These are phyloP conservation scores for Hydropotes inermis DNA, from an alignment of 2,113 vertebrate genomes.

Conservation along the genomic window DNA sequence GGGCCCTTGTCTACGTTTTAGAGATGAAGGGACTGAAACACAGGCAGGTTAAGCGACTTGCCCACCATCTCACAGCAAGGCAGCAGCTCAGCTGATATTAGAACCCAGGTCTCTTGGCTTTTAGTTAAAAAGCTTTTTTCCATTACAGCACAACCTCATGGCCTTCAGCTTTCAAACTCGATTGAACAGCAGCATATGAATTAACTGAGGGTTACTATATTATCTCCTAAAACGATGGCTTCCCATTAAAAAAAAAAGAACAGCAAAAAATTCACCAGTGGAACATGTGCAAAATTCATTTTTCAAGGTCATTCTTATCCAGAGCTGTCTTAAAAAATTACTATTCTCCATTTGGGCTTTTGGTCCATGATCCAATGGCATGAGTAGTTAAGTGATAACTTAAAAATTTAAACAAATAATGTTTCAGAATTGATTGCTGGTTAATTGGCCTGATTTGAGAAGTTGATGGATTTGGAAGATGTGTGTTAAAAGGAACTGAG, in stretches of 20 bases:
- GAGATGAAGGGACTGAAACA: slow-evolving; percentile 58
- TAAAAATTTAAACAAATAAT: slow-evolving; percentile 65
- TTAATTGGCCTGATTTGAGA: slow-evolving; percentile 47
- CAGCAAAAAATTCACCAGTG: slow-evolving; percentile 51
- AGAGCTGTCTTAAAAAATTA: slow-evolving; percentile 55
- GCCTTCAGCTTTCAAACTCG: slow-evolving; percentile 62
- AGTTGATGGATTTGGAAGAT: background rate
- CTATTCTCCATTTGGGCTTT: slow-evolving; percentile 69
- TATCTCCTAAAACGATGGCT: slow-evolving; percentile 59
- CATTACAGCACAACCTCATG: slow-evolving; percentile 59
- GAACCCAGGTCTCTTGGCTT: slow-evolving; percentile 54
- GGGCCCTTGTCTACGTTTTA: slow-evolving; percentile 49
- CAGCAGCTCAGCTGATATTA: background rate
- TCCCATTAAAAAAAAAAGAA: slow-evolving; percentile 50
- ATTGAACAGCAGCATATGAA: slow-evolving; percentile 60
- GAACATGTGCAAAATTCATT: slow-evolving; percentile 65
- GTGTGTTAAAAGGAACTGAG: background rate
- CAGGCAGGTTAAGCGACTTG: background rate
- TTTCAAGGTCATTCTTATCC: slow-evolving; percentile 64
- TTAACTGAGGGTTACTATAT: slow-evolving; percentile 70
- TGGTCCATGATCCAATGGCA: slow-evolving; percentile 54
- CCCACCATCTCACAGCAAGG: background rate
- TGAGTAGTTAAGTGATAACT: slow-evolving; percentile 59
- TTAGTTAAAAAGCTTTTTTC: slow-evolving; percentile 66
- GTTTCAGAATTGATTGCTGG: slow-evolving; percentile 57